These are phyloP conservation scores for Peribatodes rhomboidaria DNA, from an alignment of 2,888 invertebrate species.

Conservation along the genomic window DNA sequence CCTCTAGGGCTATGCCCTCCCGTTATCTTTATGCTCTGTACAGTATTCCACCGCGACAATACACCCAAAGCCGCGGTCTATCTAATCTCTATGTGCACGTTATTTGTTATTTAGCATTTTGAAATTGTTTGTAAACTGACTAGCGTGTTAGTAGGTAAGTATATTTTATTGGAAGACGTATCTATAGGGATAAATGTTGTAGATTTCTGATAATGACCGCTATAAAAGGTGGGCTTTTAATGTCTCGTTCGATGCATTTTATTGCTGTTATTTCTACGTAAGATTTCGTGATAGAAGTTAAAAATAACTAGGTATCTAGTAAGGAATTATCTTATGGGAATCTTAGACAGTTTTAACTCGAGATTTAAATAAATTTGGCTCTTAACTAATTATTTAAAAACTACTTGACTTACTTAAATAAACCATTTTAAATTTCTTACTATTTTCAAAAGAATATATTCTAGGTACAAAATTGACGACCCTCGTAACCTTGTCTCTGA, in stretches of 20 bases:
- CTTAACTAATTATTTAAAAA: no score
- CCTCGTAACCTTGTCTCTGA: no score
- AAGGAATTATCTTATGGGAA: conserved; percentile 21
- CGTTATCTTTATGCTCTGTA: conserved; percentile 40
- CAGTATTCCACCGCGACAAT: conserved; percentile 9
- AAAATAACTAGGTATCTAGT: conserved; percentile 27
- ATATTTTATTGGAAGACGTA: conserved; percentile 39
- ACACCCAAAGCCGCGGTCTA: neutral
- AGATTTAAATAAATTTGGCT: neutral
- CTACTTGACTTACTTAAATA: no score
- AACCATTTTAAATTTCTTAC: neutral
- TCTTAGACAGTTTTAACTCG: conserved; percentile 3
- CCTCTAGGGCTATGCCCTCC: conserved; percentile 30
- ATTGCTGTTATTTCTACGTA: conserved; percentile 44
- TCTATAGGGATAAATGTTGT: conserved; percentile 45
- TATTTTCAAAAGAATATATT: neutral
- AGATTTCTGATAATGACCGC: conserved; percentile 51
- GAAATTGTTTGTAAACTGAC: conserved; percentile 32
- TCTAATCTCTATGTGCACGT: conserved; percentile 8
- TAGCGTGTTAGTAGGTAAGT: conserved; percentile 27
- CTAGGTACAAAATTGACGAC: no score
- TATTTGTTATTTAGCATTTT: conserved; percentile 51
- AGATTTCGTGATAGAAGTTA: conserved; percentile 34
- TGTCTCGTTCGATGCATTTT: conserved; percentile 49
- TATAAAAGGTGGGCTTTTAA: conserved; percentile 52